Evolutionary conservation across 2,113 vertebrate genomes (phyloP).

Genomic region (Nicator chloris): DNA sequence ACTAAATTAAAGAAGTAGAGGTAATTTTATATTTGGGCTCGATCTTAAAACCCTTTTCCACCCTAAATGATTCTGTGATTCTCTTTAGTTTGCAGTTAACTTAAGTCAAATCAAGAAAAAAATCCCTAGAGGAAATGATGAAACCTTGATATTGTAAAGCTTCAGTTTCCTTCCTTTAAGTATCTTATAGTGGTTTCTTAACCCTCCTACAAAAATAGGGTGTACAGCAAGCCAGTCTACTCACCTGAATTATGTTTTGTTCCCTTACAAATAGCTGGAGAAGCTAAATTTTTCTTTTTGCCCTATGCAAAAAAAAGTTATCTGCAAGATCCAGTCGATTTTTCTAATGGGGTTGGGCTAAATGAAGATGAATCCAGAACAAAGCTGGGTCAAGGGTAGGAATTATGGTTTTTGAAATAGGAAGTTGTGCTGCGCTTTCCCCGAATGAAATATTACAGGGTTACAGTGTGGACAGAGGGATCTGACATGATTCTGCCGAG

Average conservation of each 20-base stretch:
- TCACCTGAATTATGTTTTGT: not conserved
- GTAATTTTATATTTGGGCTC: not conserved
- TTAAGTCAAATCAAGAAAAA: not conserved
- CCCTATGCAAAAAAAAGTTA: not conserved
- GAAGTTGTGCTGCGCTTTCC: not conserved
- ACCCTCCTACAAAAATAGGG: not conserved
- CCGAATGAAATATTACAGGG: slow-evolving; percentile 29
- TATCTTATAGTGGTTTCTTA: not conserved
- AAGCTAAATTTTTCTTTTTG: not conserved
- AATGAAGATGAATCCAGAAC: not conserved
- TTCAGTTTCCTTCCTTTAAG: not conserved
- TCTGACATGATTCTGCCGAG: slow-evolving; percentile 49
- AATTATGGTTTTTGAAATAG: not conserved
- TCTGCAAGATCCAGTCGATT: accelerated
- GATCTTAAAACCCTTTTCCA: not conserved
- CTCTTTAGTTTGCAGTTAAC: not conserved
- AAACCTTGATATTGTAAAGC: not conserved
- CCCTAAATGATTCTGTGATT: not conserved
- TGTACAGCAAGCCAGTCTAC: not conserved
- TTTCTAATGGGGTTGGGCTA: not conserved
- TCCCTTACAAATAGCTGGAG: not conserved
- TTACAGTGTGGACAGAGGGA: slow-evolving; percentile 42
- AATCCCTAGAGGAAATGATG: not conserved
- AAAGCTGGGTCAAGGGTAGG: not conserved
- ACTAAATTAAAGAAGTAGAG: not conserved